These are phyloP conservation scores for Schizaphis graminum DNA, from an alignment of 2,888 invertebrate species.

Conservation along the genomic window DNA sequence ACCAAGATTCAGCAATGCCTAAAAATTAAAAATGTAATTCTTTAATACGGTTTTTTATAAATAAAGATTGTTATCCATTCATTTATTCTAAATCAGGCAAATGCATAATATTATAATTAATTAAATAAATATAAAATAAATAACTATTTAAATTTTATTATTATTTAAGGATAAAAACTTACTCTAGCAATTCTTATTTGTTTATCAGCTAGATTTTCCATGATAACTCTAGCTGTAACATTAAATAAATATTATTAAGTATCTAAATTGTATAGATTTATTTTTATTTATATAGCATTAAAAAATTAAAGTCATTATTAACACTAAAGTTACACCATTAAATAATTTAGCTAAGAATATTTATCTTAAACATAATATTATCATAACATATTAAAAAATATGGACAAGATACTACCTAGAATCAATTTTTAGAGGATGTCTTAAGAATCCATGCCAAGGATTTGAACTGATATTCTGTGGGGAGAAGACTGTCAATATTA, in stretches of 20 bases:
- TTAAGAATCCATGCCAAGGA: too few species aligned
- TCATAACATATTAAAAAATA: background rate
- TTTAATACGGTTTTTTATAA: background rate
- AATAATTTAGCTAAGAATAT: too few species aligned
- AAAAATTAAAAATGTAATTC: background rate
- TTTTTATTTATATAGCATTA: background rate
- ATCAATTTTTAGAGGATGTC: background rate
- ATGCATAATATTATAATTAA: background rate
- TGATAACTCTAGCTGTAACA: slow-evolving; percentile 74
- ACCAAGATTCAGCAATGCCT: slow-evolving; percentile 39
- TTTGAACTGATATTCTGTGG: too few species aligned
- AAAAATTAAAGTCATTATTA: background rate
- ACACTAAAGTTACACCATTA: background rate
- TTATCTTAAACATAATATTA: background rate
- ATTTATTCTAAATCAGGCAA: background rate
- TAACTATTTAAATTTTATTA: background rate
- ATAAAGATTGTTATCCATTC: background rate
- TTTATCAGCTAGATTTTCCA: slow-evolving; percentile 79
- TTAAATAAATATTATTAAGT: slow-evolving; percentile 70
- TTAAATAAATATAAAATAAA: background rate
- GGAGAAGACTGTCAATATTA: too few species aligned
- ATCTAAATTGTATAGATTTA: background rate
- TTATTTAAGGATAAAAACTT: slow-evolving; percentile 16
- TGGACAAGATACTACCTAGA: background rate
- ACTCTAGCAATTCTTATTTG: slow-evolving; percentile 77